phyloP scores from a whole-genome alignment of 1,140 invertebrate genomes.

The Whitmania pigra region DNA sequence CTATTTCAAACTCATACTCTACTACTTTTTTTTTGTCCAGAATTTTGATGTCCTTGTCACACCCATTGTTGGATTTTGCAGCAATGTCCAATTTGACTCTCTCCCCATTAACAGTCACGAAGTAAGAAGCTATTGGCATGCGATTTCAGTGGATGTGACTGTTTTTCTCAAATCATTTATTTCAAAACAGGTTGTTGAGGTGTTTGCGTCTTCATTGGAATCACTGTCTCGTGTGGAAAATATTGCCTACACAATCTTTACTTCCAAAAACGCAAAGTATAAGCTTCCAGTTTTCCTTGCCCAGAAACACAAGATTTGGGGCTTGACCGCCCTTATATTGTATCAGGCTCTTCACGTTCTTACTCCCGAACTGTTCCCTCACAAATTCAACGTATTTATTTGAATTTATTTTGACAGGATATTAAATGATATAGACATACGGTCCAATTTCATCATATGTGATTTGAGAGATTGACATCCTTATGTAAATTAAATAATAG shows the following conservation, averaged over 20 bases:
- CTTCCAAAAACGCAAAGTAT: background rate
- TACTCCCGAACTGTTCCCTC: background rate
- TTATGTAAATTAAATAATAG: too few species aligned
- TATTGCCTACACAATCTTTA: conserved; percentile 8
- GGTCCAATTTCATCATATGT: too few species aligned
- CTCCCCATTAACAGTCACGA: conserved; percentile 21
- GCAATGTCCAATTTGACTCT: conserved; percentile 21
- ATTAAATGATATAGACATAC: too few species aligned
- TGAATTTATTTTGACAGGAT: too few species aligned
- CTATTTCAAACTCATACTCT: background rate
- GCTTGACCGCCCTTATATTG: conserved; percentile 10
- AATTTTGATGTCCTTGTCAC: conserved; percentile 16
- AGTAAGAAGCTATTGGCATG: conserved; percentile 7
- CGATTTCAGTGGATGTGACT: background rate
- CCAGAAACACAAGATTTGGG: conserved; percentile 8
- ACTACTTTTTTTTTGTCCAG: conserved; percentile 3
- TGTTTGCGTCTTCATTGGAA: conserved; percentile 12
- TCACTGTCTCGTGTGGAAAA: background rate
- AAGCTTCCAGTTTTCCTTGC: conserved; percentile 6
- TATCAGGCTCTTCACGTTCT: conserved; percentile 3
- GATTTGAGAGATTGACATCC: too few species aligned
- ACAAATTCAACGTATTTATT: background rate
- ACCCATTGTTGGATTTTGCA: conserved; percentile 19
- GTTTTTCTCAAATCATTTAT: conserved; percentile 3
- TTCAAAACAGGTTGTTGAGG: conserved; percentile 10